Evolutionary conservation across 2,113 vertebrate species (phyloP).

Genomic region (Natator depressus): DNA sequence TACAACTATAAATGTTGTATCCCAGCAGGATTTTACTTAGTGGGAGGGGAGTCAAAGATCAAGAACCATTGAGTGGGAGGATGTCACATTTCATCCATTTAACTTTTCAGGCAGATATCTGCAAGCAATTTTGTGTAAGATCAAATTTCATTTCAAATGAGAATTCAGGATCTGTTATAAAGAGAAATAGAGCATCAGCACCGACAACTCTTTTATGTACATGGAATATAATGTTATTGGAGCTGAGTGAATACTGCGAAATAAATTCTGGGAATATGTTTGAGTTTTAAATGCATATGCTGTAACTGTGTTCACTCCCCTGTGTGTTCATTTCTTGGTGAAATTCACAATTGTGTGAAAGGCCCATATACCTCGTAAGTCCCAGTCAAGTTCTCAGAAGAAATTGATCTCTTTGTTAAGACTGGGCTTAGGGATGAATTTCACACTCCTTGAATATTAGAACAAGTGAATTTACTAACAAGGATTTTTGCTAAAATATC

Average conservation of each 20-base stretch:
- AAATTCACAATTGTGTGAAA: not conserved
- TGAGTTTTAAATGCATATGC: not conserved
- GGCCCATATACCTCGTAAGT: not conserved
- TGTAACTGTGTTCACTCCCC: not conserved
- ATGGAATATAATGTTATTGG: not conserved
- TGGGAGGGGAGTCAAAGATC: not conserved
- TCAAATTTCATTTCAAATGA: not conserved
- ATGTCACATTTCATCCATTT: not conserved
- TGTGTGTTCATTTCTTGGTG: not conserved
- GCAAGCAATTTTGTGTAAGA: not conserved
- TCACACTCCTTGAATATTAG: not conserved
- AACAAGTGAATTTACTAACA: not conserved
- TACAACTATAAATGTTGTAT: not conserved
- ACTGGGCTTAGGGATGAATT: not conserved
- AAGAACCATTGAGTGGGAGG: not conserved
- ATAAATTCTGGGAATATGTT: not conserved
- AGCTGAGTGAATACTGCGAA: not conserved
- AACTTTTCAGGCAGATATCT: not conserved
- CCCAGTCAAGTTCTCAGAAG: not conserved
- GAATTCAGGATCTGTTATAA: not conserved
- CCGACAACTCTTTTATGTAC: not conserved
- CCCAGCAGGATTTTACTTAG: not conserved
- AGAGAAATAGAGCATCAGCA: not conserved
- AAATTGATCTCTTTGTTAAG: not conserved
- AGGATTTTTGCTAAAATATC: not conserved